These are phyloP conservation scores for Andrena praecox DNA, from an alignment of 2,888 invertebrate species.

Conservation along the genomic window DNA sequence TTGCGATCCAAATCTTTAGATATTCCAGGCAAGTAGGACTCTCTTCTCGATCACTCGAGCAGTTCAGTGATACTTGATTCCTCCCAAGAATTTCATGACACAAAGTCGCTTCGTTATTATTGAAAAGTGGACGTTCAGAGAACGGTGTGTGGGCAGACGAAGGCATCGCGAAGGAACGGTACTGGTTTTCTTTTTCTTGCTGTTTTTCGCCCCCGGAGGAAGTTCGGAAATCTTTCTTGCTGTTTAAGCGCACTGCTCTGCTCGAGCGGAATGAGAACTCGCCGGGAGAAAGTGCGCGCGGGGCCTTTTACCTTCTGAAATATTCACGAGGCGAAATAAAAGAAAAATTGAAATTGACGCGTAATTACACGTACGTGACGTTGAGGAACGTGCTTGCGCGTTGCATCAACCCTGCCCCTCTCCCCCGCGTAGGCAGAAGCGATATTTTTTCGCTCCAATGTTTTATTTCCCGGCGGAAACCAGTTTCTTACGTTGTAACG, in stretches of 20 bases:
- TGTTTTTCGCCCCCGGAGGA: neutral
- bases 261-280: slow-evolving; percentile 52
- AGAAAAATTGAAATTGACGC: slow-evolving; percentile 56
- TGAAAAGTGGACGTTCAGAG: neutral
- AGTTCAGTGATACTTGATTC: neutral
- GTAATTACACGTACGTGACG: slow-evolving; percentile 54
- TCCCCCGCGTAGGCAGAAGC: neutral
- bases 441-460: neutral
- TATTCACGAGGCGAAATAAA: slow-evolving; percentile 51
- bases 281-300: slow-evolving; percentile 52
- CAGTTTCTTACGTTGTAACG: slow-evolving; percentile 20
- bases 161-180: slow-evolving; percentile 18
- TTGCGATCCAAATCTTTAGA: neutral
- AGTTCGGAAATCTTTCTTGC: slow-evolving; percentile 47
- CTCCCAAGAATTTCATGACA: neutral
- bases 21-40: neutral
- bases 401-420: slow-evolving; percentile 25
- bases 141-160: neutral
- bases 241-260: slow-evolving; percentile 21
- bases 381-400: slow-evolving; percentile 24
- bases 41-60: neutral
- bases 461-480: slow-evolving; percentile 17
- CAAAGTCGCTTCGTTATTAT: neutral
- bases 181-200: neutral
- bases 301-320: slow-evolving; percentile 60